Percentiles rank a stretch among this genome's conserved stretches.
Conservation (phyloP, 2,888 invertebrate species). For the Thera obeliscata region DNA sequence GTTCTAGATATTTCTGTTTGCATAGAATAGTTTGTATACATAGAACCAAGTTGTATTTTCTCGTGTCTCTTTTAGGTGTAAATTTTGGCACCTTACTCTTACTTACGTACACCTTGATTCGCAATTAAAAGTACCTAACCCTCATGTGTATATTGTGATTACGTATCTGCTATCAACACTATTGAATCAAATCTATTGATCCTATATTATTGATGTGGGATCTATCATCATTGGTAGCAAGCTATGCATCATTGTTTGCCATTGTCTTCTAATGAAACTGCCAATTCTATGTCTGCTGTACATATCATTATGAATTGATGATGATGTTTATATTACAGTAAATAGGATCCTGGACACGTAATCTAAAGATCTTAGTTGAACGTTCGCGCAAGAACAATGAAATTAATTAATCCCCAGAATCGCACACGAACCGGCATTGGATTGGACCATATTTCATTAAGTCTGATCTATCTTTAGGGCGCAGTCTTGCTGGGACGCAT, state of each 20-base stretch:
- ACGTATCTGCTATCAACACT: slow-evolving; percentile 1
- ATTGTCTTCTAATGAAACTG: slow-evolving; percentile 34
- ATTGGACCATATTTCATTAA: slow-evolving; percentile 19
- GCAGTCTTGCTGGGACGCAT: slow-evolving; percentile 32
- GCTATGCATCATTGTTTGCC: slow-evolving; percentile 14
- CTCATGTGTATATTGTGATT: neutral
- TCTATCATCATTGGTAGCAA: slow-evolving; percentile 18
- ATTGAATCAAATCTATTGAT: slow-evolving; percentile 16
- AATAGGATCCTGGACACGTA: slow-evolving; percentile 8
- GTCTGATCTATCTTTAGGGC: slow-evolving; percentile 19
- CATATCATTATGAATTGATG: slow-evolving; percentile 10
- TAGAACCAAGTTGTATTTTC: neutral
- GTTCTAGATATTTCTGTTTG: neutral
- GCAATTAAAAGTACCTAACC: neutral
- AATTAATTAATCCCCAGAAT: slow-evolving; percentile 4
- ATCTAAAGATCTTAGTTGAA: slow-evolving; percentile 5
- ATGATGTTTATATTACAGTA: slow-evolving; percentile 8
- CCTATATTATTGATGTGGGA: neutral
- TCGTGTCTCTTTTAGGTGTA: neutral
- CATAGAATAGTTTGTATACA: neutral
- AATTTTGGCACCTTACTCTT: too few relatives aligned
- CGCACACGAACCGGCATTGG: slow-evolving; percentile 8
- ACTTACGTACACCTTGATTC: too few relatives aligned
- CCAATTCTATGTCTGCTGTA: slow-evolving; percentile 32
- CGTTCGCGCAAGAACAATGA: neutral